These are phyloP conservation scores for Cerastoderma edule DNA, from an alignment of 2,888 invertebrate species.

Conservation along the genomic window DNA sequence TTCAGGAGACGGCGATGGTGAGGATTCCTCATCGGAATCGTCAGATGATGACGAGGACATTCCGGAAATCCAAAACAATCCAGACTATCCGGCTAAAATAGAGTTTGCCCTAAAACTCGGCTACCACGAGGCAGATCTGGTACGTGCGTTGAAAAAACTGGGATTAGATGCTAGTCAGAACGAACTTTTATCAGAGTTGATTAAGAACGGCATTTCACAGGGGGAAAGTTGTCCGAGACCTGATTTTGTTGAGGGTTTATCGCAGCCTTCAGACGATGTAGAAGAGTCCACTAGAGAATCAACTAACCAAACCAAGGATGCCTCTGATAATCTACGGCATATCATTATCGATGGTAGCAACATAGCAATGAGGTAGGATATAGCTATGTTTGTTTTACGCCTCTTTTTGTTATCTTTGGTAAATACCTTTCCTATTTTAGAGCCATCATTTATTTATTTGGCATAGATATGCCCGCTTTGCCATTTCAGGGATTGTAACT, in stretches of 20 bases:
- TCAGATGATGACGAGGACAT: constrained; percentile 56
- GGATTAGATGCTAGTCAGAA: constrained; percentile 94
- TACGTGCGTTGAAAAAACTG: constrained; percentile 92
- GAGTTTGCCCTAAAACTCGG: constrained; percentile 97
- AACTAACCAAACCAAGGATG: constrained; percentile 29
- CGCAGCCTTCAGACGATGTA: neutral
- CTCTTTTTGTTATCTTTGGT: no score
- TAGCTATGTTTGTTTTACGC: no score
- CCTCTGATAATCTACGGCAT: constrained; percentile 85
- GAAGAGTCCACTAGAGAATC: constrained; percentile 5
- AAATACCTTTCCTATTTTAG: no score
- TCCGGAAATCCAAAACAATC: constrained; percentile 52
- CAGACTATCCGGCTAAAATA: constrained; percentile 87
- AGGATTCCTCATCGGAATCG: constrained; percentile 9
- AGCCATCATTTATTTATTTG: no score
- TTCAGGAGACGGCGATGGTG: no score
- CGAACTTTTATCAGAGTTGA: constrained; percentile 94
- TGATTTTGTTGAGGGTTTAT: neutral
- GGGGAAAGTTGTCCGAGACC: neutral
- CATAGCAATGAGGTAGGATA: constrained; percentile 92
- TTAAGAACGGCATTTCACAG: constrained; percentile 87
- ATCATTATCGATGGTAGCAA: constrained; percentile 93
- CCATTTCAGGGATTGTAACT: no score
- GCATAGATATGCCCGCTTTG: no score
- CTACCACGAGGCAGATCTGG: constrained; percentile 93